Evolutionary conservation across 2,797 vertebrate genomes (phyloP).

Genomic region (Acipenser transmontanus): DNA sequence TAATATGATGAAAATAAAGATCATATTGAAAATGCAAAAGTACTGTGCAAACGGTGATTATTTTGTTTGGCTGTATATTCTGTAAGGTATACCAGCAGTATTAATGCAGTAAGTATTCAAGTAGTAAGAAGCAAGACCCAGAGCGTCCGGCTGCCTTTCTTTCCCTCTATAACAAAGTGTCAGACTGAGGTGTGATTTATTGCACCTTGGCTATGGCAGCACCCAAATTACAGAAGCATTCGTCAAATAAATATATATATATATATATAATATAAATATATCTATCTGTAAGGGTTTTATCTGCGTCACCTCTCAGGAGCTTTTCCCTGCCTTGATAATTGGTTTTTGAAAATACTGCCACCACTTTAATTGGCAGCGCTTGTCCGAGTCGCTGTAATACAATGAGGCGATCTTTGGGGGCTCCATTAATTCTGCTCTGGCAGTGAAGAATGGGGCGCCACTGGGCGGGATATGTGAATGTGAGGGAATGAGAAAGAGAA

Average conservation of each 20-base stretch:
- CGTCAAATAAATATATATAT: neutral
- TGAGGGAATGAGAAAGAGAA: neutral
- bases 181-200: neutral
- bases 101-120: too few relatives aligned
- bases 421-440: neutral
- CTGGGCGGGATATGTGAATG: neutral
- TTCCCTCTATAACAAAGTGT: too few relatives aligned
- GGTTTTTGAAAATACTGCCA: slow-evolving; percentile 29
- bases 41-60: too few relatives aligned
- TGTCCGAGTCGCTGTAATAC: slow-evolving; percentile 14
- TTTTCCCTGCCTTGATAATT: slow-evolving; percentile 22
- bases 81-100: too few relatives aligned
- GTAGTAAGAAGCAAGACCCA: too few relatives aligned
- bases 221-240: neutral
- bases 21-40: too few relatives aligned
- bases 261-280: neutral
- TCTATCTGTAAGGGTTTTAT: slow-evolving; percentile 5
- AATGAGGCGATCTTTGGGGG: slow-evolving; percentile 5
- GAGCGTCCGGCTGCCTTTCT: too few relatives aligned
- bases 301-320: neutral
- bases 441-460: slow-evolving; percentile 2
- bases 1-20: too few relatives aligned
- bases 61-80: too few relatives aligned
- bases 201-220: neutral
- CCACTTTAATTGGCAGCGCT: slow-evolving; percentile 25